Evolutionary conservation across 2,888 invertebrate species (phyloP).

Genomic region (Phragmatobia fuliginosa): DNA sequence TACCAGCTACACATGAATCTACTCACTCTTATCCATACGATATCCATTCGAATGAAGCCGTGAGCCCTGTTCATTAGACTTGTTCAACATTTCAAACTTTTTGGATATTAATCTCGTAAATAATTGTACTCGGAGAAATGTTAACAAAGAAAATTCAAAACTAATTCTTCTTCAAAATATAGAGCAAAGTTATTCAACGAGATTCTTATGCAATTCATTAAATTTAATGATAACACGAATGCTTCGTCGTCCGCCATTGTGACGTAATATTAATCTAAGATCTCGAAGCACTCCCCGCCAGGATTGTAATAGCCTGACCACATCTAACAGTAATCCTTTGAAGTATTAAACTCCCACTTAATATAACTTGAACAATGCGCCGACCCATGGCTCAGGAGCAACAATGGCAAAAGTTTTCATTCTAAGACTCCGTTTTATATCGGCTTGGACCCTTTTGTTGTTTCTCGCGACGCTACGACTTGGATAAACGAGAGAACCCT

Average conservation of each 20-base stretch:
- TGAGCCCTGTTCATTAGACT: too few species aligned
- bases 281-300: slow-evolving; percentile 56
- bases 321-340: slow-evolving; percentile 78
- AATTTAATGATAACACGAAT: slow-evolving; percentile 52
- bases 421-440: slow-evolving; percentile 79
- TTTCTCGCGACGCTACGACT: slow-evolving; percentile 57
- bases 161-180: slow-evolving; percentile 20
- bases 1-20: not conserved
- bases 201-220: slow-evolving; percentile 51
- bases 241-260: slow-evolving; percentile 42
- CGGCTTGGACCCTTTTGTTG: slow-evolving; percentile 71
- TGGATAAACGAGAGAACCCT: slow-evolving; percentile 58
- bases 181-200: slow-evolving; percentile 32
- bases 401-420: slow-evolving; percentile 81
- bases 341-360: slow-evolving; percentile 81
- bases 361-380: slow-evolving; percentile 82
- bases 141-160: slow-evolving; percentile 7
- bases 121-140: not conserved
- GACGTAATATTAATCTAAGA: slow-evolving; percentile 64
- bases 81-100: not conserved
- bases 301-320: slow-evolving; percentile 69
- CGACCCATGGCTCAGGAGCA: slow-evolving; percentile 73
- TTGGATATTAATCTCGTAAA: not conserved
- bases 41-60: not conserved
- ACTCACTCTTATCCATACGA: not conserved